phyloP scores from a whole-genome alignment of 1,140 invertebrate species.

The Pseudomyrmex concolor region DNA sequence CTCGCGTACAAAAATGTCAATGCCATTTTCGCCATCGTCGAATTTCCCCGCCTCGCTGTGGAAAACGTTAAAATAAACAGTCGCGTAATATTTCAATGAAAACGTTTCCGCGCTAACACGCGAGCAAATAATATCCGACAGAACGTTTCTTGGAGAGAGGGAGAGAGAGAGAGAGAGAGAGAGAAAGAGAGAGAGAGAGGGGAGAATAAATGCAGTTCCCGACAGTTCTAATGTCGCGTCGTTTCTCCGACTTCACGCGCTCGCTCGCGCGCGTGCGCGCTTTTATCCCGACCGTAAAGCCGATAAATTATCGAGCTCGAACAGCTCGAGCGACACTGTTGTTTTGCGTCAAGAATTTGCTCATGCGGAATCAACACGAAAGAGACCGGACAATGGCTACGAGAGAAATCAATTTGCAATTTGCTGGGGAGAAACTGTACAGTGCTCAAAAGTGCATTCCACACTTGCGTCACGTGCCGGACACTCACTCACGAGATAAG shows the following conservation, averaged over 20 bases:
- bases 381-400: slow-evolving; percentile 37
- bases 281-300: slow-evolving; percentile 49
- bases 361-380: slow-evolving; percentile 30
- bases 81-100: slow-evolving; percentile 59
- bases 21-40: slow-evolving; percentile 19
- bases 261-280: background rate
- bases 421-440: slow-evolving; percentile 24
- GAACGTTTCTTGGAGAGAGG: slow-evolving; percentile 44
- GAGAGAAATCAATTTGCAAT: slow-evolving; percentile 65
- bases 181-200: no score
- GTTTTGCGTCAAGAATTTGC: slow-evolving; percentile 25
- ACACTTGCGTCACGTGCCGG: slow-evolving; percentile 50
- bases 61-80: slow-evolving; percentile 56
- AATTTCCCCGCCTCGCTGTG: slow-evolving; percentile 11
- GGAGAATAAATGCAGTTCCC: slow-evolving; percentile 46
- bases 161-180: no score
- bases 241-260: slow-evolving; percentile 45
- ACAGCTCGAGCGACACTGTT: slow-evolving; percentile 38
- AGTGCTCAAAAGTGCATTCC: slow-evolving; percentile 51
- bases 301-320: slow-evolving; percentile 57
- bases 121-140: slow-evolving; percentile 53
- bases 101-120: slow-evolving; percentile 41
- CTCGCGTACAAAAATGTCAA: slow-evolving; percentile 52
- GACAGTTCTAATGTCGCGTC: slow-evolving; percentile 51
- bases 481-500: slow-evolving; percentile 8